A percentile compares a stretch with the other conserved stretches of the same genome.
Evolutionary conservation across 1,140 invertebrate genomes (phyloP).

Genomic region (Gonioctena quinquepunctata): DNA sequence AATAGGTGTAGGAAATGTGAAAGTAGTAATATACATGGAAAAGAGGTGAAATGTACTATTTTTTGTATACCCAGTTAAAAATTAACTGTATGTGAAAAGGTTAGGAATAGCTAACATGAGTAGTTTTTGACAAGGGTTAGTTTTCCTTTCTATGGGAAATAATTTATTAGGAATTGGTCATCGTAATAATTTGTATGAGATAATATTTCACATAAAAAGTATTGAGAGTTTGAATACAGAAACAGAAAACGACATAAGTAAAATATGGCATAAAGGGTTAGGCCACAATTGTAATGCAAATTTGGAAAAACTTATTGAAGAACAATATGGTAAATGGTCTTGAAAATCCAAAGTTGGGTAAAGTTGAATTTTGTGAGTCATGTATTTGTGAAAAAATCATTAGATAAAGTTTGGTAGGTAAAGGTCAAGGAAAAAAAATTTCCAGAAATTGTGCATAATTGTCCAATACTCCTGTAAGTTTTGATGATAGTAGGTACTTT

Average conservation of each 20-base stretch:
- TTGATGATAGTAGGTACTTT: neutral
- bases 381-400: neutral
- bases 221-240: neutral
- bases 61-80: too few species aligned
- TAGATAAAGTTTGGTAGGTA: neutral
- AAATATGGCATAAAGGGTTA: neutral
- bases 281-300: neutral
- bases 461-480: neutral
- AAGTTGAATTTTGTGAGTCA: conserved; percentile 1
- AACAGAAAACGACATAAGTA: neutral
- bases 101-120: too few species aligned
- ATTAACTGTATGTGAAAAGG: too few species aligned
- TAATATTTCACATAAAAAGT: neutral
- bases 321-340: neutral
- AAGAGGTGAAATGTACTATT: too few species aligned
- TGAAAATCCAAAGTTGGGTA: neutral
- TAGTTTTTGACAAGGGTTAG: too few species aligned
- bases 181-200: neutral
- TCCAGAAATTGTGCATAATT: neutral
- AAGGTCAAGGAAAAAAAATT: neutral
- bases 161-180: neutral
- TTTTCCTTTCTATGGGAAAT: neutral
- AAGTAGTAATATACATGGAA: too few species aligned
- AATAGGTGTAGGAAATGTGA: conserved; percentile 10
- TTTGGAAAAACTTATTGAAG: neutral